Base-by-base conservation (phyloP, 1,140 invertebrate species). In the Aleiodes sp. region DNA sequence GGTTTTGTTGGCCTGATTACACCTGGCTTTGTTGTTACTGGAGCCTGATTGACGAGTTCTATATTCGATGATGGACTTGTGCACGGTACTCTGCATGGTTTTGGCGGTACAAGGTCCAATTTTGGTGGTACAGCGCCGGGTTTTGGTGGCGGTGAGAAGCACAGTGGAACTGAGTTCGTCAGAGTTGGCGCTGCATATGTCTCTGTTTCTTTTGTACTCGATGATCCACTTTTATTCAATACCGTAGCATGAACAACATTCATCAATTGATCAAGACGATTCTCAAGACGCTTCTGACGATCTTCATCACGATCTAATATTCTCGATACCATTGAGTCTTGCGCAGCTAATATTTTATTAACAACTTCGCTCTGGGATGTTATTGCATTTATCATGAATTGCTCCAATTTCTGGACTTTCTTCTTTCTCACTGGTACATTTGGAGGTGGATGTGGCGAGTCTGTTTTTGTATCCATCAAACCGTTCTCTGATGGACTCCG, bases 341-440 rank as follows among this genome's bases (percentile, higher is more conserved):
- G 85, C 0, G 82, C 84, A 10, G 79, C 73, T n/a, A 87, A 28
- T 74, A 86, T 84, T 77, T 85, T 86, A 74, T 85, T 85, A 1
- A 86, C 82, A 7, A 85, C 84, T 73, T 86, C 85, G 61, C 78
- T 86, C 62, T 86, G 85, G 16, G 84, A 86, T 74, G 78, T 85
- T 26, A 86, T 85, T 1, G 85, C 85, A 70, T 70, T 83, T 9
- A 86, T 29, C 69, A 86, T 79, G 7, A 86, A 67, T 16, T 83
- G 80, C 62, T 86, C 85, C 10, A 86, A 28, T 62, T 86, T 86
- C 16, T 86, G 82, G 3, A 76, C 80, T 60, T 84, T 86, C 60
- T 86, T 86, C 31, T 82, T 84, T 16, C 85, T 77, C 8, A 84
- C 68, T 24, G 85, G 85, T 1, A 69, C 82, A 68, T 78, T 73